These are phyloP conservation scores for Microplitis mediator DNA, from an alignment of 1,140 invertebrate species.

Conservation along the genomic window DNA sequence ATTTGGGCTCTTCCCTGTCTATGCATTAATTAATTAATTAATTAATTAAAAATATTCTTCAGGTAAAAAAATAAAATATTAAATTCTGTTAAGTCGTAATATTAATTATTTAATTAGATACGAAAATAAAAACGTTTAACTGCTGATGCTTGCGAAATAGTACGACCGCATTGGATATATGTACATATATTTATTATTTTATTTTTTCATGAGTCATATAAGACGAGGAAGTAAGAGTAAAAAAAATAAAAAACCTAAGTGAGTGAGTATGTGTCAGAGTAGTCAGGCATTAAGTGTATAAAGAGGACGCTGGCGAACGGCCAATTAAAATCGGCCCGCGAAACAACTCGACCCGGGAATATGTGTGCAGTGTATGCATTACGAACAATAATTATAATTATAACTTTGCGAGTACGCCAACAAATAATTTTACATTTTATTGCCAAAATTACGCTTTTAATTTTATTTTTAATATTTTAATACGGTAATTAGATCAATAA, in stretches of 20 bases:
- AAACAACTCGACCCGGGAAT: constrained; percentile 17
- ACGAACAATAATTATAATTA: constrained; percentile 25
- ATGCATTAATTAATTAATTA: too few species aligned
- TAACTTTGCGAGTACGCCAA: constrained; percentile 15
- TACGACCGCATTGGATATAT: too few species aligned
- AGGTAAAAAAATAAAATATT: too few species aligned
- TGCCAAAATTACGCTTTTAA: not conserved
- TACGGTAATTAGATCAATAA: not conserved
- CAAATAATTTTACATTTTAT: constrained; percentile 1
- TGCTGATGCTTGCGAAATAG: not conserved
- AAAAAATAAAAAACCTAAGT: not conserved
- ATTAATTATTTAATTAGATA: too few species aligned
- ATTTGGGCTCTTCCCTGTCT: too few species aligned
- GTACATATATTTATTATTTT: not conserved
- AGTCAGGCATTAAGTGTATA: not conserved
- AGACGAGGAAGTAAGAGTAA: not conserved
- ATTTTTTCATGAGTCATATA: constrained; percentile 15
- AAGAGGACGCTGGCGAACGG: constrained; percentile 31
- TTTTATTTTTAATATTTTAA: too few species aligned
- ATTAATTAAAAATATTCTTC: too few species aligned
- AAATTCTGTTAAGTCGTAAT: too few species aligned
- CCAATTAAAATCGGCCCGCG: constrained; percentile 42
- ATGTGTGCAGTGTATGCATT: not conserved
- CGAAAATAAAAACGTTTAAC: too few species aligned
- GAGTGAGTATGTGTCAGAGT: not conserved